Evolutionary conservation across 2,888 invertebrate species (phyloP).

Genomic region (Dioctria linearis): DNA sequence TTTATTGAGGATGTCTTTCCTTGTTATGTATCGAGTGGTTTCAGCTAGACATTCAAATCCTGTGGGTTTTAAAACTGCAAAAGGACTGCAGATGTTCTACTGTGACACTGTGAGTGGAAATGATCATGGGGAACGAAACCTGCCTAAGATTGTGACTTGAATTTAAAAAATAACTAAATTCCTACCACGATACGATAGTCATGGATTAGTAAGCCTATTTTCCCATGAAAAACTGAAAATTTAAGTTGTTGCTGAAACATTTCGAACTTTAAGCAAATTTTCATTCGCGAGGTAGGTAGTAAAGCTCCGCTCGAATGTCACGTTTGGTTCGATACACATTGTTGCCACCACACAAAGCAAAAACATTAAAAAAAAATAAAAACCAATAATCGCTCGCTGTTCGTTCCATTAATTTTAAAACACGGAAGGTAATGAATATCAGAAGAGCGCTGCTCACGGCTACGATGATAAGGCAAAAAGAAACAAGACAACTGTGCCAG

Average conservation of each 20-base stretch:
- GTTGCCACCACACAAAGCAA: not conserved
- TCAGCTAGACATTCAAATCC: too few relatives aligned
- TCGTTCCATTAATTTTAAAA: slow-evolving; percentile 20
- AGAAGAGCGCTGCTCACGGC: slow-evolving; percentile 6
- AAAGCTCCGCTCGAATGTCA: not conserved
- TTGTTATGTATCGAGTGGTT: too few relatives aligned
- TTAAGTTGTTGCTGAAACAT: not conserved
- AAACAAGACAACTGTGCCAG: not conserved
- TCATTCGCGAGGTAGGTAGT: not conserved
- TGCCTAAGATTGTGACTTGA: too few relatives aligned
- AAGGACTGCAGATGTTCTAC: too few relatives aligned
- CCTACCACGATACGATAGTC: too few relatives aligned
- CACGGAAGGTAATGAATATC: slow-evolving; percentile 21
- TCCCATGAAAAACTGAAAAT: not conserved
- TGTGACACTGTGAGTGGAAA: too few relatives aligned
- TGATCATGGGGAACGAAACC: too few relatives aligned
- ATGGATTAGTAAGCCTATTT: too few relatives aligned
- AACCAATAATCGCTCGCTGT: slow-evolving; percentile 8
- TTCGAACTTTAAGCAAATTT: not conserved
- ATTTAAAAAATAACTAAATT: too few relatives aligned
- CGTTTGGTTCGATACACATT: slow-evolving; percentile 15
- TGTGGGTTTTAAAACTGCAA: too few relatives aligned
- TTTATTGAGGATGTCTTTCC: too few relatives aligned
- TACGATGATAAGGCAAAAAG: slow-evolving; percentile 11
- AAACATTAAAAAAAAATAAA: slow-evolving; percentile 12